Percentiles rank a stretch among this genome's conserved stretches.
phyloP scores from a whole-genome alignment of 2,888 invertebrate genomes.

The Amphiduros pacificus region DNA sequence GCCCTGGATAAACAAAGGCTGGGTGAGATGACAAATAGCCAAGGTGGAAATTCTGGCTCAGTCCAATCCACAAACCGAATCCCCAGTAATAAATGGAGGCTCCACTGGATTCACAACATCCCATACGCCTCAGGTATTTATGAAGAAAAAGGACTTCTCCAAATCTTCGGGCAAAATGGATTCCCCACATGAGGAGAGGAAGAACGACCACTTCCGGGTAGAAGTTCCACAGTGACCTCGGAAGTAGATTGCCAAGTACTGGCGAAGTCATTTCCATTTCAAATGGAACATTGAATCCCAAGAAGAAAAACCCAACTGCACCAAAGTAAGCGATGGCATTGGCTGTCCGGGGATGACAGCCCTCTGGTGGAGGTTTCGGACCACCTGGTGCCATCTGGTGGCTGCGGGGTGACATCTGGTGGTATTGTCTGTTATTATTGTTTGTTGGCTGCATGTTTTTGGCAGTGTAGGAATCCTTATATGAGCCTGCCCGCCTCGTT shows the following conservation, averaged over 20 bases:
- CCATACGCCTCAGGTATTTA: slow-evolving; percentile 12
- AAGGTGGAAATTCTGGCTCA: slow-evolving; percentile 19
- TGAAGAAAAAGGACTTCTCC: slow-evolving; percentile 24
- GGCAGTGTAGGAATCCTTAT: too few species aligned
- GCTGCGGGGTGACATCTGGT: too few species aligned
- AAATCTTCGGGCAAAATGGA: slow-evolving; percentile 22
- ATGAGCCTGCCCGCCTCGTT: too few species aligned
- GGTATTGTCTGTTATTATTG: too few species aligned
- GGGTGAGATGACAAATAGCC: slow-evolving; percentile 16
- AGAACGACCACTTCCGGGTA: slow-evolving; percentile 3
- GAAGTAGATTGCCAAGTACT: slow-evolving; percentile 20
- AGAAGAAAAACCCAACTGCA: slow-evolving; percentile 13
- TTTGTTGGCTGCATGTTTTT: too few species aligned
- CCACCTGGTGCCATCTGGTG: too few species aligned
- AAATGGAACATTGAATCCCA: slow-evolving; percentile 9
- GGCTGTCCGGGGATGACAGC: slow-evolving; percentile 4
- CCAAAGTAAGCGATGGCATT: slow-evolving; percentile 16
- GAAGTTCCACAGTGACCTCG: background rate
- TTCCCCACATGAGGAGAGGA: slow-evolving; percentile 16
- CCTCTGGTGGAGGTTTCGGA: too few species aligned
- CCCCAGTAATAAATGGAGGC: slow-evolving; percentile 17
- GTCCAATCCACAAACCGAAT: slow-evolving; percentile 26
- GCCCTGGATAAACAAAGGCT: slow-evolving; percentile 13
- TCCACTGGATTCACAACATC: slow-evolving; percentile 6
- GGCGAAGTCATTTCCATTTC: slow-evolving; percentile 12